Evolutionary conservation across 2,888 invertebrate genomes (phyloP), one percentile per base, ranked within the genome.

Genomic region (Pseudanteris insignis): DNA sequence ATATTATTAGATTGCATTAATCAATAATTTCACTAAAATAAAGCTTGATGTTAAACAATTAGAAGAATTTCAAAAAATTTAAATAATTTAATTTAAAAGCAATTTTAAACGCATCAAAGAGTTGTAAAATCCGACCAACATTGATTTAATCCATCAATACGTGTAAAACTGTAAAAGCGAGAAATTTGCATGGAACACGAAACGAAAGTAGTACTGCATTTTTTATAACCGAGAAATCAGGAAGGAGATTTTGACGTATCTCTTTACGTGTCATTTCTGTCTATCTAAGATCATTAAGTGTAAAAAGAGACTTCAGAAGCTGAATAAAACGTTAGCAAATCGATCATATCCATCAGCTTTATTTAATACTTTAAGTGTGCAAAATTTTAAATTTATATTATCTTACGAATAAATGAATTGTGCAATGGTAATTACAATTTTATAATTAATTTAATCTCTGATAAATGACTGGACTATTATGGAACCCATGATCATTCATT

Each of bases 171-270:
- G 33, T 21, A 40, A 44, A 48, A 38, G 18, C 9, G 30, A 11
- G 26, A 28, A 57, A 59, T 59, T 59, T 59, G 51, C 59, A 59
- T 59, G 13, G 40, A 59, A 51, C 51, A 46, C 40, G 59, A 46
- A 46, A 51, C 34, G 33, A 28, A 51, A 29, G 59, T 44, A 59
- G 40, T 46, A 47, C 51, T 59, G 59, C 59, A 41, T 59, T 53
- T 53, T 36, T 53, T 41, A 59, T 59, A 53, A 59, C 41, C 13
- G 6, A 11, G 37, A 47, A 59, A 53, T 59, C 51, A 53, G 47
- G 2, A 25, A 36, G 34, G 30, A 51, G 34, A 40, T 40, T 59
- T 36, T 29, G 51, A 59, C 43, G 46, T 44, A 58, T 58, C 38
- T 50, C 24, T 44, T 44, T 15, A 38, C 28, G 14, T 58, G 44